These are phyloP conservation scores for Eubucco bourcierii DNA, from an alignment of 2,113 vertebrate species.

Conservation along the genomic window DNA sequence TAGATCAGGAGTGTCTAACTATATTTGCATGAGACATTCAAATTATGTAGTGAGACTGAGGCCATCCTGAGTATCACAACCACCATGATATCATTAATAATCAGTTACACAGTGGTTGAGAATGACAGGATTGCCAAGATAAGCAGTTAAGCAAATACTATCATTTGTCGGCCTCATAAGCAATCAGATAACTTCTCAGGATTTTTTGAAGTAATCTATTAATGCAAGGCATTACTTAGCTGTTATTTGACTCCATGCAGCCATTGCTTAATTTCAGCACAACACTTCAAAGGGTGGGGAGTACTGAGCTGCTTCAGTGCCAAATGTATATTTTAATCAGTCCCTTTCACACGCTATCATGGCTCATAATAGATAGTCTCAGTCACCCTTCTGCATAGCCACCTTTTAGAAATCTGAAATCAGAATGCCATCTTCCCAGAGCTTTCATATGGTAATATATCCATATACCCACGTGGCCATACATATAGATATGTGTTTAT, in stretches of 20 bases:
- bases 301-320: background rate
- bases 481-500: background rate
- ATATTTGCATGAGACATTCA: conserved; percentile 40
- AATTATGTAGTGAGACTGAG: background rate
- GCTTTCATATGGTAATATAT: background rate
- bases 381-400: background rate
- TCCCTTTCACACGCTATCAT: background rate
- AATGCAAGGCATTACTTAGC: conserved; percentile 23
- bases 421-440: background rate
- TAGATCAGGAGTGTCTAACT: conserved; percentile 48
- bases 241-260: conserved; percentile 24
- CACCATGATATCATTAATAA: conserved; percentile 4
- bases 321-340: conserved; percentile 7
- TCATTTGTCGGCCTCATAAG: conserved; percentile 19
- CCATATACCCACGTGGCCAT: accelerated
- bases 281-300: background rate
- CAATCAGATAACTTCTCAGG: conserved; percentile 37
- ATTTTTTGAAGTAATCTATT: conserved; percentile 44
- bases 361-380: background rate
- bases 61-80: background rate
- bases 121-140: conserved; percentile 1
- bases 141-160: conserved; percentile 28
- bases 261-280: conserved; percentile 15
- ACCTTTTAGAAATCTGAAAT: background rate
- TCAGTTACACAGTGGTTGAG: background rate